Percentiles rank a stretch among this genome's conserved stretches.
These are phyloP conservation scores for Pycnonotus jocosus DNA, from an alignment of 2,113 vertebrate species.

Conservation along the genomic window DNA sequence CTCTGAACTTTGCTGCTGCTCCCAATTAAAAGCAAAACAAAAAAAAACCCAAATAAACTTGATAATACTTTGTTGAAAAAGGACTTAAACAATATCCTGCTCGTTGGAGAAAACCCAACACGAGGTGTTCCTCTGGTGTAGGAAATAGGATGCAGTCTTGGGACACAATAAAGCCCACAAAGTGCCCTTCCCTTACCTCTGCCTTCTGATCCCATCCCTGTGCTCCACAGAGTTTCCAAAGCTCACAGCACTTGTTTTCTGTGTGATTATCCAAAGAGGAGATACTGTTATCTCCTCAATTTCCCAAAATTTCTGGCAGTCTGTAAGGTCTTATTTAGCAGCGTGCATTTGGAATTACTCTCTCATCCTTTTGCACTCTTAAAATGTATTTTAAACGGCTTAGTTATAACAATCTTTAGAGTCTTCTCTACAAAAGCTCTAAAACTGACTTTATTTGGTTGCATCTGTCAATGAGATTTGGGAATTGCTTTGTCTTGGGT, in stretches of 20 bases:
- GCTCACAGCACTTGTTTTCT: background rate
- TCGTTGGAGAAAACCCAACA: conserved; percentile 33
- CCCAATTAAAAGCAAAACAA: conserved; percentile 21
- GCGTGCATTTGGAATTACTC: background rate
- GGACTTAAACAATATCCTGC: conserved; percentile 38
- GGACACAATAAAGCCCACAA: conserved; percentile 1
- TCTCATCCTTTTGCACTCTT: background rate
- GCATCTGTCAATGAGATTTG: background rate
- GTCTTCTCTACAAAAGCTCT: background rate
- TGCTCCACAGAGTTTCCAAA: background rate
- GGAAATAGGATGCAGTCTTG: background rate
- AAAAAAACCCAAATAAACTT: background rate
- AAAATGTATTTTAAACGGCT: background rate
- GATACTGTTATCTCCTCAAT: background rate
- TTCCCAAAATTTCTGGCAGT: conserved; percentile 6
- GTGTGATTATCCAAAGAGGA: background rate
- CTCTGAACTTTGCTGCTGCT: conserved; percentile 47
- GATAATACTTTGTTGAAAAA: conserved; percentile 54
- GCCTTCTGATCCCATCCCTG: background rate
- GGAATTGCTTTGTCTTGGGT: background rate
- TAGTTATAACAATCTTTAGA: background rate
- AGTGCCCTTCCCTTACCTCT: conserved; percentile 41
- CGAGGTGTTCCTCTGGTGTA: background rate
- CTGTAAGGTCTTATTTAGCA: background rate
- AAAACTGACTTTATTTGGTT: background rate